Evolutionary conservation across 2,797 vertebrate species (phyloP).

Genomic region (Takifugu ocellatus): DNA sequence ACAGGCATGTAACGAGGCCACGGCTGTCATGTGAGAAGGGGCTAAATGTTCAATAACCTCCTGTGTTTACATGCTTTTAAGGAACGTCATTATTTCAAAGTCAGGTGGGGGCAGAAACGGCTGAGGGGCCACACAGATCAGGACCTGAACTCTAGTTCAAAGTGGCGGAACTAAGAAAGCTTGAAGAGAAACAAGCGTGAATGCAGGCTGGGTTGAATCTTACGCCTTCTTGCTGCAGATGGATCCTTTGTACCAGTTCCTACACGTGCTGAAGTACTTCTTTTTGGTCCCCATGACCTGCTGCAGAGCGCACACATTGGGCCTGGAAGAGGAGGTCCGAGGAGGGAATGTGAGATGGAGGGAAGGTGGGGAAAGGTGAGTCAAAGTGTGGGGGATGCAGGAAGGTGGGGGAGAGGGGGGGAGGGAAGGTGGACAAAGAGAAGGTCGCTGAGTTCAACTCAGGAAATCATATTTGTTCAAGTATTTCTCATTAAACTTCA

Average conservation of each 20-base stretch:
- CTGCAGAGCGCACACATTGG: slow-evolving; percentile 93
- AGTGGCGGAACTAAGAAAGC: too few relatives aligned
- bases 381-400: not conserved
- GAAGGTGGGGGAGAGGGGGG: not conserved
- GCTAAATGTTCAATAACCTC: too few relatives aligned
- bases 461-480: too few relatives aligned
- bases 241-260: slow-evolving; percentile 92
- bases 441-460: not conserved
- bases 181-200: too few relatives aligned
- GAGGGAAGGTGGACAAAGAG: not conserved
- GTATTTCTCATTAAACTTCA: too few relatives aligned
- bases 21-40: too few relatives aligned
- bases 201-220: slow-evolving; percentile 66
- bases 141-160: too few relatives aligned
- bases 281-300: slow-evolving; percentile 89
- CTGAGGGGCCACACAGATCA: not conserved
- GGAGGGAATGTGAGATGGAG: slow-evolving; percentile 1
- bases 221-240: slow-evolving; percentile 97
- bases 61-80: too few relatives aligned
- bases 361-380: not conserved
- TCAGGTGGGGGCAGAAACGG: not conserved
- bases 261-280: slow-evolving; percentile 98
- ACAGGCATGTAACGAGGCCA: too few relatives aligned
- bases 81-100: too few relatives aligned
- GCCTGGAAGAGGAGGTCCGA: slow-evolving; percentile 62